Base-by-base conservation (phyloP, 2,113 vertebrate species). In the Lichenostomus cassidix region DNA sequence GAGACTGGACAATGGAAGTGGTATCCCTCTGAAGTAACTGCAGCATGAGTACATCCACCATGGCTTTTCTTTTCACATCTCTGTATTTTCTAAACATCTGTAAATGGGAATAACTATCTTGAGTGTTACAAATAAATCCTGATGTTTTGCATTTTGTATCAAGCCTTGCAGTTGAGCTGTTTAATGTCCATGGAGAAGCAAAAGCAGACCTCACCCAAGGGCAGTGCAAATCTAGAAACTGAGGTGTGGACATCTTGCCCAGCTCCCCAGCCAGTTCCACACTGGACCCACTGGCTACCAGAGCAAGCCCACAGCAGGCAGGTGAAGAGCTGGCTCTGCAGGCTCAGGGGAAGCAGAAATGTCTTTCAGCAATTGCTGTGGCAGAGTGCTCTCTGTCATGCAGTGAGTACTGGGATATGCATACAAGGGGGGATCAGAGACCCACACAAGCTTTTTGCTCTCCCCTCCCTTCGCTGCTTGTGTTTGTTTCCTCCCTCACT, bases 1-100 rank as follows among this genome's bases (percentile, higher is more conserved):
- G 31, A 44, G 13, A 37, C 49, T 37, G 20, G 64, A 46, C 0
- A 0, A 60, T 0, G 3, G 33, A 52, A 74, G 33, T 33, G 31
- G 18, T 21, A 39, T 64, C 17, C 31, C 33, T 79, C 33, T 12
- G 5, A 81, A 35, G 7, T 46, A 58, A 86, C 8, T 41, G 28
- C 42, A 58, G 76, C 2, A 2, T 0, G 1, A 35, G 19, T 52
- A 39, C 19, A 7, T 35, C 87, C 65, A 44, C 25, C 62, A 2
- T 6, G 82, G 68, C 46, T 86, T 85, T 81, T 58, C 21, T 46
- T 76, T 90, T 75, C 33, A 3, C 25, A 42, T 11, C 19, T 75
- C 24, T 70, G 5, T 50, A 11, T 49, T 91, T 86, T 75, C 69
- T 75, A 64, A 87, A 41, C 4, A 31, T 33, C 37, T 47, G 24